Evolutionary conservation across 2,888 invertebrate genomes (phyloP).

Genomic region (Scaptomyza cyrtandrae): DNA sequence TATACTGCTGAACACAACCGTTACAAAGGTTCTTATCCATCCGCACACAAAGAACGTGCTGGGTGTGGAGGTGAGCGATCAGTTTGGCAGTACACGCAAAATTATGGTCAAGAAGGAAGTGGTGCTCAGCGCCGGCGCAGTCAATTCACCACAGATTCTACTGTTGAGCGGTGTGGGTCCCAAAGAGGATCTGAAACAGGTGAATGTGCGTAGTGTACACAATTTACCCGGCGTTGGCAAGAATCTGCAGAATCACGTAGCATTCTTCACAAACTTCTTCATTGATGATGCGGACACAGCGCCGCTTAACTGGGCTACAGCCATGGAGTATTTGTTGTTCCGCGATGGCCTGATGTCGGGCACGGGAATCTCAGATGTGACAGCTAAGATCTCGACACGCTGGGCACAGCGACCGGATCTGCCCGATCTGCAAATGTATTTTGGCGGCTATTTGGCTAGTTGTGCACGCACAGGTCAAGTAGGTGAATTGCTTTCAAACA

Average conservation of each 20-base stretch:
- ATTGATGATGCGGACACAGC: slow-evolving; percentile 94
- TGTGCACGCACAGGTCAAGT: slow-evolving; percentile 95
- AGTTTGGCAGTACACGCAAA: slow-evolving; percentile 85
- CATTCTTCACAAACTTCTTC: slow-evolving; percentile 91
- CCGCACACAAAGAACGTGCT: slow-evolving; percentile 89
- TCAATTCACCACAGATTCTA: slow-evolving; percentile 96
- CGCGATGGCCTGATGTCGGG: slow-evolving; percentile 95
- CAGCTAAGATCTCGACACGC: slow-evolving; percentile 92
- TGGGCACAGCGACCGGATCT: slow-evolving; percentile 90
- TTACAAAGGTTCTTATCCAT: slow-evolving; percentile 90
- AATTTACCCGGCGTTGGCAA: slow-evolving; percentile 92
- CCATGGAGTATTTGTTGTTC: slow-evolving; percentile 95
- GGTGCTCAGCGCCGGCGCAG: slow-evolving; percentile 91
- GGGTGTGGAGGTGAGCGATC: slow-evolving; percentile 88
- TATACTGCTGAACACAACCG: slow-evolving; percentile 93
- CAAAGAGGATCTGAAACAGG: slow-evolving; percentile 88
- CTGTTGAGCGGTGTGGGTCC: slow-evolving; percentile 96
- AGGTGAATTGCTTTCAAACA: slow-evolving; percentile 90
- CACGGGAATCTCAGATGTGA: slow-evolving; percentile 94
- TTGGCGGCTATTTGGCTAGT: slow-evolving; percentile 93
- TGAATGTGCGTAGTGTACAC: slow-evolving; percentile 88
- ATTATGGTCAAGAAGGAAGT: slow-evolving; percentile 93
- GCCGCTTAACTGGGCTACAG: slow-evolving; percentile 95
- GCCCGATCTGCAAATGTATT: slow-evolving; percentile 94
- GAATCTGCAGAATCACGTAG: slow-evolving; percentile 94